phyloP scores from a whole-genome alignment of 2,797 vertebrate species.

The Nannoperca australis region DNA sequence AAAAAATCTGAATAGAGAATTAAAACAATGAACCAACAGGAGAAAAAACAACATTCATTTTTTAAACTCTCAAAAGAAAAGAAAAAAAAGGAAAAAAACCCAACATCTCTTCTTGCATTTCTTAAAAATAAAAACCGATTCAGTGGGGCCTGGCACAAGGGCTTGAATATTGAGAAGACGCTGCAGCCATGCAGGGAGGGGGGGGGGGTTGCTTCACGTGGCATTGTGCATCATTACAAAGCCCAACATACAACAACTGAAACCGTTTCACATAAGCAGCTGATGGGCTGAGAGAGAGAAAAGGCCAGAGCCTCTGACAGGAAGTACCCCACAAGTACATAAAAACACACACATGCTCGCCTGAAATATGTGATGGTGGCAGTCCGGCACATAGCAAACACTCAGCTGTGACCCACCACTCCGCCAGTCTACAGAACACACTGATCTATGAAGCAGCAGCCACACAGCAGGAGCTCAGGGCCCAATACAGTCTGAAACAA shows the following conservation, averaged over 20 bases:
- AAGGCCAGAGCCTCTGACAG: slow-evolving; percentile 38
- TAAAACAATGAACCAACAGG: slow-evolving; percentile 81
- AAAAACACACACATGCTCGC: slow-evolving; percentile 44
- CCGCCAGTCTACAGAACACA: background rate
- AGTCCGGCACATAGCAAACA: slow-evolving; percentile 22
- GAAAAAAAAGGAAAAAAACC: too few species aligned
- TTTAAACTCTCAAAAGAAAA: slow-evolving; percentile 70
- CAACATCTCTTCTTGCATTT: slow-evolving; percentile 64
- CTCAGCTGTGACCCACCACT: slow-evolving; percentile 2
- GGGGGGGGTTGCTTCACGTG: slow-evolving; percentile 20
- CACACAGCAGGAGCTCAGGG: background rate
- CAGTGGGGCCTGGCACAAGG: slow-evolving; percentile 83
- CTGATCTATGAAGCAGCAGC: slow-evolving; percentile 37
- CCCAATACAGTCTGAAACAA: background rate
- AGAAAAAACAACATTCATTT: slow-evolving; percentile 79
- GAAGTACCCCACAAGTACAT: slow-evolving; percentile 38
- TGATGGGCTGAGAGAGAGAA: slow-evolving; percentile 23
- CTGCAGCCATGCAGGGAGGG: slow-evolving; percentile 61
- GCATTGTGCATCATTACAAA: slow-evolving; percentile 36
- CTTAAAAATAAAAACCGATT: slow-evolving; percentile 51
- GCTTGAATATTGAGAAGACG: slow-evolving; percentile 68
- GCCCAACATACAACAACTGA: slow-evolving; percentile 30
- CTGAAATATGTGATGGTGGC: slow-evolving; percentile 23
- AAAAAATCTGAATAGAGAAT: slow-evolving; percentile 87
- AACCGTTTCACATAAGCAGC: slow-evolving; percentile 53